Evolutionary conservation across 2,113 vertebrate species (phyloP).

Genomic region (Corythaixoides concolor): DNA sequence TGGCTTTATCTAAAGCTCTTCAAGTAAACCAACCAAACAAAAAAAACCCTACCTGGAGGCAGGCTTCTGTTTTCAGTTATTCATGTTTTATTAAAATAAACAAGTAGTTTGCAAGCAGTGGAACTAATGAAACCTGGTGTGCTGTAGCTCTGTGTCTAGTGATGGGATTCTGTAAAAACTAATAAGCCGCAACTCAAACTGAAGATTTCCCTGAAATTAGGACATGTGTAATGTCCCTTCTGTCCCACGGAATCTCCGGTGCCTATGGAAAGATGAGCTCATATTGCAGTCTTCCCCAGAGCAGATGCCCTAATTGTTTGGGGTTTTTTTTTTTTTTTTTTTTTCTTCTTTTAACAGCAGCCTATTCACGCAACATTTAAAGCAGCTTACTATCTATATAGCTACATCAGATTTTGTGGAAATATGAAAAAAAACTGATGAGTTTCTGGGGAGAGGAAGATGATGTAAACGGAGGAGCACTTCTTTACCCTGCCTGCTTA

Average conservation of each 20-base stretch:
- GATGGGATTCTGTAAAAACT: not conserved
- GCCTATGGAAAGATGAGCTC: constrained; percentile 33
- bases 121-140: constrained; percentile 17
- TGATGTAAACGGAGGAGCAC: not conserved
- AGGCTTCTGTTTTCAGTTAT: not conserved
- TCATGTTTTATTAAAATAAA: constrained; percentile 29
- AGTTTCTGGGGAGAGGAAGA: not conserved
- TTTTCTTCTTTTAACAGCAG: not conserved
- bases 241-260: not conserved
- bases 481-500: not conserved
- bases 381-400: not conserved
- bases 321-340: not conserved
- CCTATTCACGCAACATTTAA: not conserved
- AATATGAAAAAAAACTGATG: not conserved
- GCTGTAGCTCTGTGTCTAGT: not conserved
- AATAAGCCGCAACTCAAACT: not conserved
- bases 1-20: constrained; percentile 9
- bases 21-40: not conserved
- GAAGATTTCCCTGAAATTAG: constrained; percentile 44
- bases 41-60: constrained; percentile 30
- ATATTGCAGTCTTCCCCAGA: constrained; percentile 22
- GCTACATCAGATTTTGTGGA: not conserved
- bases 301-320: not conserved
- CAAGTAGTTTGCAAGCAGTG: not conserved
- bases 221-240: not conserved